Conservation (phyloP, 2,113 vertebrate genomes). For the Neolamprologus tretocephalus region DNA sequence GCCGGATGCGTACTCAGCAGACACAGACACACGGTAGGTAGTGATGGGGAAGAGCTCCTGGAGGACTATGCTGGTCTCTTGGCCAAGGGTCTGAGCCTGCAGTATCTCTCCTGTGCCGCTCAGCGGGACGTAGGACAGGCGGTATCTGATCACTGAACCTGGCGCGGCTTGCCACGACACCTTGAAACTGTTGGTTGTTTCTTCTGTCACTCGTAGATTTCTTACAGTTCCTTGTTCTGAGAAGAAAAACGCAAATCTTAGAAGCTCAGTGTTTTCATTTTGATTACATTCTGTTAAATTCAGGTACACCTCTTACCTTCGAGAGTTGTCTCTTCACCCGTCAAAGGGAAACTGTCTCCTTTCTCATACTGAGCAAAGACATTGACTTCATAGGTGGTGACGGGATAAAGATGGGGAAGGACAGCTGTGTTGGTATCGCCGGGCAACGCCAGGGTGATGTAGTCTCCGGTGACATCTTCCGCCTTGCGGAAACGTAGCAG, state of each 20-base stretch:
- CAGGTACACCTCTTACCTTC: slow-evolving; percentile 73
- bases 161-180: slow-evolving; percentile 89
- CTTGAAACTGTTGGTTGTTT: slow-evolving; percentile 88
- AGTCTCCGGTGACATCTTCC: slow-evolving; percentile 72
- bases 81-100: slow-evolving; percentile 78
- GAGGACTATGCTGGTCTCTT: slow-evolving; percentile 79
- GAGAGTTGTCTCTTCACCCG: slow-evolving; percentile 86
- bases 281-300: not conserved
- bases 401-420: slow-evolving; percentile 79
- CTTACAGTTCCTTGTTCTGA: slow-evolving; percentile 84
- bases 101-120: slow-evolving; percentile 73
- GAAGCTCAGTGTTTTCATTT: not conserved
- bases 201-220: slow-evolving; percentile 86
- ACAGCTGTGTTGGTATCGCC: slow-evolving; percentile 72
- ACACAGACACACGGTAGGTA: slow-evolving; percentile 89
- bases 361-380: slow-evolving; percentile 90
- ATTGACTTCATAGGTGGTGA: slow-evolving; percentile 86
- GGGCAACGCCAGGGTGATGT: slow-evolving; percentile 80
- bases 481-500: slow-evolving; percentile 85
- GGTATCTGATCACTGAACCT: slow-evolving; percentile 84
- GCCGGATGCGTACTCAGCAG: slow-evolving; percentile 83
- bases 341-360: slow-evolving; percentile 84
- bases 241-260: slow-evolving; percentile 11
- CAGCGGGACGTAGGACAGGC: slow-evolving; percentile 77
- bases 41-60: slow-evolving; percentile 84